Evolutionary conservation across 2,797 vertebrate species (phyloP).

Genomic region (Bovichtus variegatus): DNA sequence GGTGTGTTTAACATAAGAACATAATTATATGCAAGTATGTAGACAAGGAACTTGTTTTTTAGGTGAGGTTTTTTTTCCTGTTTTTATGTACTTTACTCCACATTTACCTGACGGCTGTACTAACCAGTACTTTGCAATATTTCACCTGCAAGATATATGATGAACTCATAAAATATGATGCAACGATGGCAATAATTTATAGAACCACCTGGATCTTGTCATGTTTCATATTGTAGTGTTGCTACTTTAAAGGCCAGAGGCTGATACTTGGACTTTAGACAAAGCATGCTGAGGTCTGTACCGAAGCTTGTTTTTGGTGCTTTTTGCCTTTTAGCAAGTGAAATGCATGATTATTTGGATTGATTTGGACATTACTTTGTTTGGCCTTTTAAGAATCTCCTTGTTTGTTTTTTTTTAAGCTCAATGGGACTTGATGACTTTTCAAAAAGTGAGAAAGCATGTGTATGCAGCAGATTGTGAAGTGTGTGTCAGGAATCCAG

Average conservation of each 20-base stretch:
- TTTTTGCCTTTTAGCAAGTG: background rate
- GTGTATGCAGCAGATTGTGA: background rate
- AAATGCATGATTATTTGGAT: background rate
- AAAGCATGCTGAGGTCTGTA: background rate
- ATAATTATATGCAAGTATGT: background rate
- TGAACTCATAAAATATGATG: background rate
- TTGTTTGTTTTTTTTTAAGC: slow-evolving; percentile 25
- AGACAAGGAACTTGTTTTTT: background rate
- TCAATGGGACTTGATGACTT: background rate
- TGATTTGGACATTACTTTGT: background rate
- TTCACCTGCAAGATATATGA: background rate
- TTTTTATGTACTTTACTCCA: background rate
- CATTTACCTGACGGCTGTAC: background rate
- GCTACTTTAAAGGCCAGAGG: background rate
- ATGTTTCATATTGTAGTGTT: background rate
- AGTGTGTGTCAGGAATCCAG: background rate
- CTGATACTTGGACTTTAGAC: background rate
- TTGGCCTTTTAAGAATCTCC: background rate
- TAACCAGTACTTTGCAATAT: background rate
- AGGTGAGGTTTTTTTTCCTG: background rate
- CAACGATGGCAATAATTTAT: background rate
- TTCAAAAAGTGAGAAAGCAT: background rate
- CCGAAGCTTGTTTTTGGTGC: background rate
- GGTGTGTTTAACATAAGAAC: background rate
- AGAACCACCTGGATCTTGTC: background rate